These are phyloP conservation scores for Tigriopus japonicus DNA, from an alignment of 1,140 invertebrate species.

Conservation along the genomic window DNA sequence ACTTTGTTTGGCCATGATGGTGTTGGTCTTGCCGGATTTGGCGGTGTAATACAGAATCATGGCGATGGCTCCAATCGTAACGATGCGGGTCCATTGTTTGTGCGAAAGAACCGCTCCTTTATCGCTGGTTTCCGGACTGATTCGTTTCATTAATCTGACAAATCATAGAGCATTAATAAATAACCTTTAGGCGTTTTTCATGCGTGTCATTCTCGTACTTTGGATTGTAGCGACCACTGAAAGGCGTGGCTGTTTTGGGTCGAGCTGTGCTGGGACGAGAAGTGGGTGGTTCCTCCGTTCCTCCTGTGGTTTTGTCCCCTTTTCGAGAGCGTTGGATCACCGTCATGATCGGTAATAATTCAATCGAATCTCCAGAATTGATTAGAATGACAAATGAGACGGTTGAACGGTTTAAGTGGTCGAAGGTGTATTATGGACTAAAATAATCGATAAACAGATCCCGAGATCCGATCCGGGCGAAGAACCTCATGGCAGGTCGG, in stretches of 20 bases:
- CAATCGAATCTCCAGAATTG: too few relatives aligned
- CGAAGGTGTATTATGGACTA: too few relatives aligned
- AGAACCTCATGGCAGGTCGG: too few relatives aligned
- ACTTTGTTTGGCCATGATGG: constrained; percentile 1
- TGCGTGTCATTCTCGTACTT: not conserved
- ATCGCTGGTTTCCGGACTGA: not conserved
- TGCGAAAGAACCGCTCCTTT: not conserved
- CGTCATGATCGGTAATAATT: too few relatives aligned
- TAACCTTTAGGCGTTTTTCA: not conserved
- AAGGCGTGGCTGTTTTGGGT: not conserved
- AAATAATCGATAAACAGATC: too few relatives aligned
- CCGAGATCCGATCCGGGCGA: too few relatives aligned
- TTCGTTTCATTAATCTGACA: not conserved
- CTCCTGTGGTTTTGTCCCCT: too few relatives aligned
- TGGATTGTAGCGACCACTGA: not conserved
- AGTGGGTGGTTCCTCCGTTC: too few relatives aligned
- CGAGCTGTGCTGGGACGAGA: too few relatives aligned
- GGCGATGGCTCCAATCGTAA: not conserved
- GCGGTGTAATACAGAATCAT: not conserved
- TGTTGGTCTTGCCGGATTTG: not conserved
- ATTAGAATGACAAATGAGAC: too few relatives aligned
- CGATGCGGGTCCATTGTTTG: not conserved
- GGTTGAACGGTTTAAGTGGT: too few relatives aligned
- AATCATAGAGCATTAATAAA: not conserved
- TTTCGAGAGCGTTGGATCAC: too few relatives aligned